Conservation (phyloP, 2,797 vertebrate genomes). For the Oryzias dopingdopingensis region DNA sequence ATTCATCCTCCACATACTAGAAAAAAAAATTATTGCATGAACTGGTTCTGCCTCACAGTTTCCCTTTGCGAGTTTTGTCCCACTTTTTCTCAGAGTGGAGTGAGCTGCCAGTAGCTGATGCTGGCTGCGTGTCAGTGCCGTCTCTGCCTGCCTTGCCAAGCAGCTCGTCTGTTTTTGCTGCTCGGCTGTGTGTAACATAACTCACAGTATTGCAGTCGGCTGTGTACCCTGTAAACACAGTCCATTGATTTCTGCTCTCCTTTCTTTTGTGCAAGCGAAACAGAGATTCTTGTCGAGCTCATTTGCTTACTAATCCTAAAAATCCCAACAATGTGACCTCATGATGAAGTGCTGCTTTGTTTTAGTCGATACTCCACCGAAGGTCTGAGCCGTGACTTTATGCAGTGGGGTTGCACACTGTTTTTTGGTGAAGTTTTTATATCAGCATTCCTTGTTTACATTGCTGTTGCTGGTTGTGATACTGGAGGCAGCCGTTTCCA, state of each 20-base stretch:
- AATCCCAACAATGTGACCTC: conserved; percentile 47
- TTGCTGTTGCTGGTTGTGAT: conserved; percentile 1
- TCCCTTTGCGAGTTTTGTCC: conserved; percentile 20
- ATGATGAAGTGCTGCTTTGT: conserved; percentile 27
- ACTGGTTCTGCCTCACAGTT: conserved; percentile 4
- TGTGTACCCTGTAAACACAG: conserved; percentile 73
- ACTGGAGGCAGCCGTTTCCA: conserved; percentile 20
- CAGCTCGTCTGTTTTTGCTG: conserved; percentile 62
- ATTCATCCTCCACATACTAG: background rate
- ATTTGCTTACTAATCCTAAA: conserved; percentile 60
- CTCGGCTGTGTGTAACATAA: conserved; percentile 61
- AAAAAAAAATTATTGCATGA: background rate
- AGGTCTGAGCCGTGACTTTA: background rate
- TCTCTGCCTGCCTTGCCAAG: conserved; percentile 51
- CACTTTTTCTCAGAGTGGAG: conserved; percentile 34
- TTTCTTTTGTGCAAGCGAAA: conserved; percentile 66
- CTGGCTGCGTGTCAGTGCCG: conserved; percentile 35
- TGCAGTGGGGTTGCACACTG: background rate
- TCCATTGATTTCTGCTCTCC: conserved; percentile 73
- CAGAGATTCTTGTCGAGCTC: conserved; percentile 52
- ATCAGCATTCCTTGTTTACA: background rate
- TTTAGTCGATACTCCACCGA: conserved; percentile 12
- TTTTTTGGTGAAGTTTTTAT: too few species aligned
- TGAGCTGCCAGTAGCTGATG: conserved; percentile 33
- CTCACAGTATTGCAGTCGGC: conserved; percentile 63